Conservation (phyloP, 53 echinoderm and acorn worm species). For the Hippasteria phrygiana region DNA sequence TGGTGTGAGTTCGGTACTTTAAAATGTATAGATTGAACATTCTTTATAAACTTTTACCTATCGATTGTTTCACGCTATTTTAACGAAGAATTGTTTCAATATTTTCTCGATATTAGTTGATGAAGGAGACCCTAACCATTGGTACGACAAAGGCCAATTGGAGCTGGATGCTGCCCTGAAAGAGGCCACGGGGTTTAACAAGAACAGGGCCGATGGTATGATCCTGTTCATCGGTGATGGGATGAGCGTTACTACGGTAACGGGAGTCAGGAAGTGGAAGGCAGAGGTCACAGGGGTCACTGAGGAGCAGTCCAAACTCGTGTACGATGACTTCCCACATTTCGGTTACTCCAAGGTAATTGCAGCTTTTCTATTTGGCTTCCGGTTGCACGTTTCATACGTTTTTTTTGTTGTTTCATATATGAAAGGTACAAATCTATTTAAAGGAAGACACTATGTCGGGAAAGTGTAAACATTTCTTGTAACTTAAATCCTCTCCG, state of each 20-base stretch:
- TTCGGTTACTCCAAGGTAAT: conserved; percentile 30
- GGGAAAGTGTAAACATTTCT: too few species aligned
- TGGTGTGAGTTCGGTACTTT: too few species aligned
- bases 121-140: neutral
- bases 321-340: conserved; percentile 40
- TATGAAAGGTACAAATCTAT: too few species aligned
- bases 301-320: conserved; percentile 17
- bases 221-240: conserved; percentile 51
- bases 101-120: neutral
- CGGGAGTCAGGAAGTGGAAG: conserved; percentile 24
- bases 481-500: too few species aligned
- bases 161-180: conserved; percentile 4
- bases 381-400: too few species aligned
- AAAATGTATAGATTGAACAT: too few species aligned
- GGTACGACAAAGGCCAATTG: conserved; percentile 13
- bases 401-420: too few species aligned
- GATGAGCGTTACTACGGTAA: conserved; percentile 36
- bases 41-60: too few species aligned
- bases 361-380: too few species aligned
- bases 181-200: neutral
- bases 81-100: neutral
- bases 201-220: conserved; percentile 21
- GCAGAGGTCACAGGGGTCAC: neutral
- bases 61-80: too few species aligned
- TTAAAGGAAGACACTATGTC: too few species aligned